Base-by-base conservation (phyloP, 2,888 invertebrate genomes). In the Lomographa bimaculata region DNA sequence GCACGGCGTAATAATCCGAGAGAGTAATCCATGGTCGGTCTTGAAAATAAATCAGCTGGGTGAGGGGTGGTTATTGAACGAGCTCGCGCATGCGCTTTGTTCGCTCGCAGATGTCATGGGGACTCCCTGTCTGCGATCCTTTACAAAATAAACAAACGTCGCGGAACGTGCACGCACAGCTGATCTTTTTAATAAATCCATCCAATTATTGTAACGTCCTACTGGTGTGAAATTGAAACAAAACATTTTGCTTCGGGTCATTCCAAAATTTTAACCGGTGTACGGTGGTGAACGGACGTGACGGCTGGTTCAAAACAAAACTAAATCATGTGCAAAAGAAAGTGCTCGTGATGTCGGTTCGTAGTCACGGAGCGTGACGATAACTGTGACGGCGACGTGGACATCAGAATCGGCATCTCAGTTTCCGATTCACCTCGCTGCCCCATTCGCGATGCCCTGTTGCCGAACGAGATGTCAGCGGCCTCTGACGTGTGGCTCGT, bases 261-360 rank as follows among this genome's bases (percentile, higher is more conserved):
- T n/a, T n/a, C n/a, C n/a, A n/a, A n/a, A n/a, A n/a, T n/a, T n/a
- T n/a, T n/a, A n/a, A n/a, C n/a, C n/a, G n/a, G n/a, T n/a, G n/a
- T n/a, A n/a, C n/a, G n/a, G n/a, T n/a, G n/a, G n/a, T 23, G 14
- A 20, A 21, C 27, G 14, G 14, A 14, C 14, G n/a, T 19, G 30
- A 32, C 42, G 29, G 25, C 23, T 21, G 17, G 17, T 3, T 33
- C 42, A 71, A 72, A 69, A 68, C 55, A 71, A 78, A n/a, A 76
- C 72, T 75, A 71, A 77, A 72, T 79, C 69, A 76, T 71, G 73
- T 78, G 74, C 71, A 77, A 77, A 85, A 82, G 85, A 85, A 87
- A 87, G 85, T 86, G 82, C 65, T 70, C 60, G 66, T 64, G 67
- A 61, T 69, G 65, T 66, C 66, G 60, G 62, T 55, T 56, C 57